Evolutionary conservation across 1,140 invertebrate genomes (phyloP), one percentile per base, ranked within the genome.

Genomic region (Pseudachorutes palmiensis): DNA sequence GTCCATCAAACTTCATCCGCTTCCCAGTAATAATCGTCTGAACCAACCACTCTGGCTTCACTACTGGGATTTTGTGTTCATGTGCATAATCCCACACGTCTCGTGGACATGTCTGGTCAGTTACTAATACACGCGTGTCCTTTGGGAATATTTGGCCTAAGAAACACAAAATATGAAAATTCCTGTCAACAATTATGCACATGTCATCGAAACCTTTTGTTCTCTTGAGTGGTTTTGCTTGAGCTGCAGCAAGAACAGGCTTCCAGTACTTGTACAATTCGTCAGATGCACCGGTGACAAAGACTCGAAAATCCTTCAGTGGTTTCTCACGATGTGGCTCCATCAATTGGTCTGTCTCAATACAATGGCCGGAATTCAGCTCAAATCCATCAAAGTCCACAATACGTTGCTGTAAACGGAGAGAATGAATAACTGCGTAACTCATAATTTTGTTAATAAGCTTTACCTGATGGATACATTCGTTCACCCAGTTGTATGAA

Each of bases 11-110:
- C n/a, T n/a, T n/a, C n/a, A n/a, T n/a, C n/a, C n/a, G n/a, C n/a
- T n/a, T n/a, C n/a, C n/a, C n/a, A n/a, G n/a, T n/a, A n/a, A 73
- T 70, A 29, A 73, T 73, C 16, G 72, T 67, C 57, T 73, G 72
- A 22, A 73, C 69, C 12, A 73, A 36, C 72, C 72, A 73, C 32
- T 73, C 72, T 9, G 69, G 72, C 31, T 68, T 73, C 9, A 73
- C 72, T 3, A 68, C 31, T 12, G 72, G 72, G 33, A 69, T 69
- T 2, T 14, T 26, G 2, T 58, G 45, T 32, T 55, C 45, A 51
- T 33, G 26, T 12, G 69, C 67, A 26, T 31, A 22, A 2, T 49
- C 60, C 16, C 65, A 28, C 1, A 70, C 30, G 28, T 68, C 65
- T 1, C 22, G 24, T 24, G 67, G 33, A 36, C 62, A 69, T 1